phyloP scores from a whole-genome alignment of 2,888 invertebrate species.

The Tetrapedia diversipes region DNA sequence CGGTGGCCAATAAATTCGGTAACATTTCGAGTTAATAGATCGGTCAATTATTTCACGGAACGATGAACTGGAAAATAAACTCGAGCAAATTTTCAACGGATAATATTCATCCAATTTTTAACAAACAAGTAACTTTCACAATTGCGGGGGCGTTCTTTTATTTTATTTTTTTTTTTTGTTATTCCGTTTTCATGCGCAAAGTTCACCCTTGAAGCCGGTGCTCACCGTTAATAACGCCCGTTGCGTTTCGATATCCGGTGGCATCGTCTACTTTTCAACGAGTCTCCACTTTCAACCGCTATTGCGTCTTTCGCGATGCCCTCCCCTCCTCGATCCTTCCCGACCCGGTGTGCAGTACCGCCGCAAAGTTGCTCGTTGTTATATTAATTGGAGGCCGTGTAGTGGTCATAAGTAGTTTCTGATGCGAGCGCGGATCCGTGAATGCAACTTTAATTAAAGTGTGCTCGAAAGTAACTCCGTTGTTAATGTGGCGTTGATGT shows the following conservation, averaged over 20 bases:
- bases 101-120: background rate
- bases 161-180: background rate
- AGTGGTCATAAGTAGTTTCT: conserved; percentile 29
- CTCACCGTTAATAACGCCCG: background rate
- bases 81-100: conserved; percentile 1
- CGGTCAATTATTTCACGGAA: background rate
- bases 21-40: too few species aligned
- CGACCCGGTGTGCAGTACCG: too few species aligned
- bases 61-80: background rate
- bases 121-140: background rate
- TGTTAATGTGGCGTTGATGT: conserved; percentile 50
- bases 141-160: background rate
- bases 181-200: background rate
- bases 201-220: conserved; percentile 21
- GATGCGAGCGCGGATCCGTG: conserved; percentile 25
- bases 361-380: conserved; percentile 20
- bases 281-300: conserved; percentile 12
- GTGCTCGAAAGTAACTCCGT: conserved; percentile 44
- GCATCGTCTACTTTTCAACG: conserved; percentile 21
- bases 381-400: conserved; percentile 37
- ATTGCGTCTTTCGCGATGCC: conserved; percentile 4
- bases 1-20: too few species aligned
- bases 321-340: too few species aligned
- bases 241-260: conserved; percentile 17
- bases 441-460: conserved; percentile 43